A percentile compares a stretch with the other conserved stretches of the same genome.
These are phyloP conservation scores for Machimus atricapillus DNA, from an alignment of 2,888 invertebrate genomes.

Conservation along the genomic window DNA sequence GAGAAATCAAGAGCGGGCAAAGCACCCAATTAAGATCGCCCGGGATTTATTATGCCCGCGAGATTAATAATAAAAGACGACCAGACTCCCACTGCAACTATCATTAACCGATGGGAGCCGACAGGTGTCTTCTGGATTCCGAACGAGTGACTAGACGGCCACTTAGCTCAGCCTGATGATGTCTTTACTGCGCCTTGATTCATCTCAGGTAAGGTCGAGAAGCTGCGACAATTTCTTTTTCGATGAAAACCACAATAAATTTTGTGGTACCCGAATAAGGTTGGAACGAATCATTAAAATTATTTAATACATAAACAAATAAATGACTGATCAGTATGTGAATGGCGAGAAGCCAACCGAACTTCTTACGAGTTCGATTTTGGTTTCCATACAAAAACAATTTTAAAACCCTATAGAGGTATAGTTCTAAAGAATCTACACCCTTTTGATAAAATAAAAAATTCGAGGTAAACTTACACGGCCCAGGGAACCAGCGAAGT, in stretches of 20 bases:
- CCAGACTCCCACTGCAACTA: neutral
- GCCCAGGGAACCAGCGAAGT: too few species aligned
- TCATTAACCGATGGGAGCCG: neutral
- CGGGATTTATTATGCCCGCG: neutral
- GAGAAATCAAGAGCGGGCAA: neutral
- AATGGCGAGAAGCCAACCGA: too few species aligned
- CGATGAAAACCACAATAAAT: neutral
- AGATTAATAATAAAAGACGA: constrained; percentile 14
- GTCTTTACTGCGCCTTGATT: neutral
- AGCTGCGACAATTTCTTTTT: neutral
- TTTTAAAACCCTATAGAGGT: too few species aligned
- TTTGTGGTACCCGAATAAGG: neutral
- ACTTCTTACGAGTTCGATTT: too few species aligned
- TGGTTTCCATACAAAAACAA: too few species aligned
- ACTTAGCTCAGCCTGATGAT: neutral
- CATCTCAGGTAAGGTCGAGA: neutral
- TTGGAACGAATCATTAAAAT: neutral
- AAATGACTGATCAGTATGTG: too few species aligned
- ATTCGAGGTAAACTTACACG: too few species aligned
- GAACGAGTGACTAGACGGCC: neutral
- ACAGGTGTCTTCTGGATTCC: constrained; percentile 25
- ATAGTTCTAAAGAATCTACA: too few species aligned
- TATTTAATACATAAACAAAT: neutral
- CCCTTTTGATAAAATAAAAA: too few species aligned
- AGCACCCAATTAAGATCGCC: constrained; percentile 10